These are phyloP conservation scores for Coluber constrictor DNA, from an alignment of 2,797 vertebrate genomes.

Conservation along the genomic window DNA sequence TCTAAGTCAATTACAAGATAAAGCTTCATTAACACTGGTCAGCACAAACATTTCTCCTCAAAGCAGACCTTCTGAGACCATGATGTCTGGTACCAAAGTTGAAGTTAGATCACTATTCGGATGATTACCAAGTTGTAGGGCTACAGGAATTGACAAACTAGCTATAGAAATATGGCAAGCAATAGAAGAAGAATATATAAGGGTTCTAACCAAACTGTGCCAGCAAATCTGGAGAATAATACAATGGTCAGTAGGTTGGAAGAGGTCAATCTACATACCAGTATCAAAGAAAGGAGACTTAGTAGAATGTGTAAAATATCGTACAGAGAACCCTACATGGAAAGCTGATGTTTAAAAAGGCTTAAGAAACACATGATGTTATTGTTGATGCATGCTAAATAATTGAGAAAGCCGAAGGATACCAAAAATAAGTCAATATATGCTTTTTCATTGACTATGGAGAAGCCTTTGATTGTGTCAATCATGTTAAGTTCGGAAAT, in stretches of 20 bases:
- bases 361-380: neutral
- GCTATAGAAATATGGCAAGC: neutral
- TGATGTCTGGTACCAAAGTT: neutral
- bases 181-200: neutral
- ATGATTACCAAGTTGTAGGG: neutral
- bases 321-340: neutral
- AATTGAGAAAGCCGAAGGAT: neutral
- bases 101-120: neutral
- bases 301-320: neutral
- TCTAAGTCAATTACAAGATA: neutral
- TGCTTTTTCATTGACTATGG: neutral
- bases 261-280: neutral
- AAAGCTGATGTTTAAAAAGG: neutral
- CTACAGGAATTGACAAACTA: neutral
- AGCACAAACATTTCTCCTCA: neutral
- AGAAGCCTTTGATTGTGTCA: neutral
- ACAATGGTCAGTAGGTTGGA: neutral
- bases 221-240: neutral
- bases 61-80: neutral
- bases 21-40: neutral
- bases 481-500: neutral
- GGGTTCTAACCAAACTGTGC: neutral
- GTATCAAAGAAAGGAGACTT: neutral
- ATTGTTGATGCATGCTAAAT: neutral
- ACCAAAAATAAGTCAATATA: neutral